phyloP scores from a whole-genome alignment of 2,888 invertebrate species.

The Plagodis dolabraria region DNA sequence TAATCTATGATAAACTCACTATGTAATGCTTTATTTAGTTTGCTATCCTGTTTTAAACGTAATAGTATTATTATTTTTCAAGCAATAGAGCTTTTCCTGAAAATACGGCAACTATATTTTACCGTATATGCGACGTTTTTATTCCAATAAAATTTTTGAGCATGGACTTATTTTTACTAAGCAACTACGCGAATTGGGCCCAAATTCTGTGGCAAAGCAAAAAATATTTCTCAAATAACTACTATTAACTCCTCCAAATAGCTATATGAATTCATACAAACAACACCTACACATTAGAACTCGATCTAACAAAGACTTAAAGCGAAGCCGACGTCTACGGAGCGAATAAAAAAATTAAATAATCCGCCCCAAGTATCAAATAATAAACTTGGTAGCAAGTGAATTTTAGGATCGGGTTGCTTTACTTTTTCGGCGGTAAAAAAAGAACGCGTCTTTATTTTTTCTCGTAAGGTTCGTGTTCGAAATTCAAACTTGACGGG shows the following conservation, averaged over 20 bases:
- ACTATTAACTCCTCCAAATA: conserved; percentile 41
- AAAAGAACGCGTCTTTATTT: conserved; percentile 46
- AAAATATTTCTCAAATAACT: conserved; percentile 10
- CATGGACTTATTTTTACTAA: no score
- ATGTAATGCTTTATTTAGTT: no score
- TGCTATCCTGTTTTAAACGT: no score
- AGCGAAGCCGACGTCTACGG: conserved; percentile 70
- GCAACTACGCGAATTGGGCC: no score
- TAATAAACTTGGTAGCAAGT: conserved; percentile 85
- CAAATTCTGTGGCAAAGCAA: neutral
- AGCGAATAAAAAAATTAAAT: conserved; percentile 65
- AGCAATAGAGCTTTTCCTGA: no score
- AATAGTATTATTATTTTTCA: no score
- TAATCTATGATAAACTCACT: no score
- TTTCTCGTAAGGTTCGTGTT: conserved; percentile 46
- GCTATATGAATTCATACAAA: conserved; percentile 56
- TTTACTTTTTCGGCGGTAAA: conserved; percentile 54
- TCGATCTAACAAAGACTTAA: conserved; percentile 65
- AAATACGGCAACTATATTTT: no score
- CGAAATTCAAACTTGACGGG: conserved; percentile 78
- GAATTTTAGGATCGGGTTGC: conserved; percentile 82
- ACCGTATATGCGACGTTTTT: no score
- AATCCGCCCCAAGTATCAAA: conserved; percentile 78
- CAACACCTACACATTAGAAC: conserved; percentile 65
- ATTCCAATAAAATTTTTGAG: no score